These are phyloP conservation scores for Sinocyclocheilus maitianheensis DNA, from an alignment of 2,113 vertebrate species.

Conservation along the genomic window DNA sequence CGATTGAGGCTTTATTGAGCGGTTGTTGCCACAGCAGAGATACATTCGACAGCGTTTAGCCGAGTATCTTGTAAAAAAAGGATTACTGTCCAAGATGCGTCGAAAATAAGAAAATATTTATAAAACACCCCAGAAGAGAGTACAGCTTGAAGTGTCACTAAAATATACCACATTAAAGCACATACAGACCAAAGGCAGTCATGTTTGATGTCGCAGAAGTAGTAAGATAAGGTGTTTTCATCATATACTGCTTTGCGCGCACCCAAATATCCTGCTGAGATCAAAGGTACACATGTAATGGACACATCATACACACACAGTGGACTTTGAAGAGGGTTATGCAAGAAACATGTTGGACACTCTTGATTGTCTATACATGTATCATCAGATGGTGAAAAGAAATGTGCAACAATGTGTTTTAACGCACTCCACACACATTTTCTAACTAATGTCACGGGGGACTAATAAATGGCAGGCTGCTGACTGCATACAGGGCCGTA, in stretches of 20 bases:
- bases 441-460: slow-evolving; percentile 21
- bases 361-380: background rate
- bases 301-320: background rate
- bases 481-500: slow-evolving; percentile 19
- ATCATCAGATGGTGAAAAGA: background rate
- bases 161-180: slow-evolving; percentile 27
- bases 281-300: slow-evolving; percentile 25
- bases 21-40: background rate
- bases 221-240: slow-evolving; percentile 12
- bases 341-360: slow-evolving; percentile 2
- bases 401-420: slow-evolving; percentile 6
- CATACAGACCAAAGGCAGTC: slow-evolving; percentile 23
- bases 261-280: slow-evolving; percentile 4
- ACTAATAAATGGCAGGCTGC: slow-evolving; percentile 44
- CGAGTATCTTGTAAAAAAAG: background rate
- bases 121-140: background rate
- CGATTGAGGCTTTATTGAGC: background rate
- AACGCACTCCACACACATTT: background rate
- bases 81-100: background rate
- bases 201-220: slow-evolving; percentile 1
- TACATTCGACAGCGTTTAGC: background rate
- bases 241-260: background rate
- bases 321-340: slow-evolving; percentile 1
- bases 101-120: slow-evolving; percentile 15
- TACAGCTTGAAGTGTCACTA: slow-evolving; percentile 3